Evolutionary conservation across 1,140 invertebrate genomes (phyloP), one percentile per base, ranked within the genome.

Genomic region (Microplitis mediator): DNA sequence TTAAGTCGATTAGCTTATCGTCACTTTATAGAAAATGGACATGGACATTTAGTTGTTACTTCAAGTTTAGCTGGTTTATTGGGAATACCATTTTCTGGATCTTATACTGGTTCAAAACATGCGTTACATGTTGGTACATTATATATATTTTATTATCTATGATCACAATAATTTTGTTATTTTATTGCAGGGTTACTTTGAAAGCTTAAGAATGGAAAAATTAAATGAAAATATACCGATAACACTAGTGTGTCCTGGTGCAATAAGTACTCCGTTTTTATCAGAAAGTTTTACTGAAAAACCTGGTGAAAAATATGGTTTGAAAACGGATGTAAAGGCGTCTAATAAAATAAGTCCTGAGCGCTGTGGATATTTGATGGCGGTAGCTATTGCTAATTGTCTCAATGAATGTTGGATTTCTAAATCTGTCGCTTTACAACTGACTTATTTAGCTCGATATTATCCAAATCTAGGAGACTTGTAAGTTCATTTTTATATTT

Each of bases 21-120:
- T 36, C 89, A 94, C 82, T 95, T 94, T 77, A 79, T 90, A 1
- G 78, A 90, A 74, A 14, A 82, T 73, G 85, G 86, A 36, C 67
- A 79, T 23, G 94, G 94, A 1, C 93, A 95, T 71, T 81, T 94
- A 66, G 94, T 91, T 1, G 90, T 94, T 9, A 94, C 90, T 5
- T 93, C 92, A 0, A 95, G 93, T 80, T 73, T 92, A 14, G 92
- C 92, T 50, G 94, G 94, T 11, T 86, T 94, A 70, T 76, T 91
- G 52, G 90, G 91, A 8, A 89, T 89, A 9, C 93, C 95, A 54
- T 91, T 88, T 83, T 95, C 94, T 4, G 92, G 88, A 14, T 91
- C 92, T 0, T 97, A 97, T 80, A 92, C 91, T 65, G 95, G 88
- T 6, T 88, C 93, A 1, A 97, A 97, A 85, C 91, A 94, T 85